Conservation (phyloP, 2,888 invertebrate genomes). For the Blastobasis lacticolella region DNA sequence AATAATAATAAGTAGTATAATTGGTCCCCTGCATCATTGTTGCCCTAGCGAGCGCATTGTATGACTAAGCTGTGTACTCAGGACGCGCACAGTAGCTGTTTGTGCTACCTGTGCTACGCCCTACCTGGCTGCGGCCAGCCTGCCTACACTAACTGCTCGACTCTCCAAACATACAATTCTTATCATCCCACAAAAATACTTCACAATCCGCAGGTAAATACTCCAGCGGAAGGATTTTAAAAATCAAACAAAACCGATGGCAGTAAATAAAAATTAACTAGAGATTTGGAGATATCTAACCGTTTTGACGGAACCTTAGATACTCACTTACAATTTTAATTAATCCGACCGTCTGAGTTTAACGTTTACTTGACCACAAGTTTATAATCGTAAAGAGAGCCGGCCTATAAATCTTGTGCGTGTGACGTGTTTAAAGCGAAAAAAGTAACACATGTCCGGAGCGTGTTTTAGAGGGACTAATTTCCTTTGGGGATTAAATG, state of each 20-base stretch:
- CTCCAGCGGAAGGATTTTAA: constrained; percentile 36
- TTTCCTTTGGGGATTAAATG: constrained; percentile 58
- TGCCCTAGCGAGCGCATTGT: constrained; percentile 31
- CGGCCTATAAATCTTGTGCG: constrained; percentile 60
- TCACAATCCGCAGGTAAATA: constrained; percentile 51
- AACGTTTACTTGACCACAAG: constrained; percentile 52
- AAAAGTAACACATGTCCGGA: constrained; percentile 71
- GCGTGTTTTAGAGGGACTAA: constrained; percentile 70
- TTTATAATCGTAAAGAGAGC: constrained; percentile 53
- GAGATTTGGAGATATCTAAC: constrained; percentile 2
- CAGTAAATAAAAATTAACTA: constrained; percentile 20
- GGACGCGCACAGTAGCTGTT: constrained; percentile 62
- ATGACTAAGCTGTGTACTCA: constrained; percentile 57
- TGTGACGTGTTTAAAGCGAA: constrained; percentile 65
- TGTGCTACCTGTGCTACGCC: constrained; percentile 70
- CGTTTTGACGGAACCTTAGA: too few species aligned
- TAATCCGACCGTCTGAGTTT: constrained; percentile 32
- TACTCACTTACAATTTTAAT: constrained; percentile 30
- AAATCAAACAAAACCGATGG: constrained; percentile 44
- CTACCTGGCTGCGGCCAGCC: constrained; percentile 33
- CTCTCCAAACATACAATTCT: constrained; percentile 40
- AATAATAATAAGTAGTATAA: background rate
- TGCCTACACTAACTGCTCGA: constrained; percentile 10
- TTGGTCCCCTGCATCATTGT: constrained; percentile 19
- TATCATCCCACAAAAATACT: constrained; percentile 60